Evolutionary conservation across 2,113 vertebrate species (phyloP).

Genomic region (Urocitellus parryii): DNA sequence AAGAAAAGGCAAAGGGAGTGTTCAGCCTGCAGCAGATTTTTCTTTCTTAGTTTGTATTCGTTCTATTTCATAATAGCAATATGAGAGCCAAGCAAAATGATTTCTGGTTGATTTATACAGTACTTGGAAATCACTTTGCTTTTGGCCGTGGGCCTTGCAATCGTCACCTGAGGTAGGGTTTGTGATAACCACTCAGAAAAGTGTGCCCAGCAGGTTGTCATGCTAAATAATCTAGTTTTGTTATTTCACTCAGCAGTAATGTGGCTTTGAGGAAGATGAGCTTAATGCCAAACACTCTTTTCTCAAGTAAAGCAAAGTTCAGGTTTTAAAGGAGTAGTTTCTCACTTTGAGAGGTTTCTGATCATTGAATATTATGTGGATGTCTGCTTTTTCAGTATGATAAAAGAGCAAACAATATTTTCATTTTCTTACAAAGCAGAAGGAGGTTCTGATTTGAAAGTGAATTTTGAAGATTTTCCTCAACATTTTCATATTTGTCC

Average conservation of each 20-base stretch:
- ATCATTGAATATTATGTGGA: not conserved
- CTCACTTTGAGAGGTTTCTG: constrained; percentile 5
- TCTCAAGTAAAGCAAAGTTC: constrained; percentile 43
- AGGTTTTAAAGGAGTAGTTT: not conserved
- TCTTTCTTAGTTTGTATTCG: constrained; percentile 10
- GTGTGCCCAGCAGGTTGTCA: not conserved
- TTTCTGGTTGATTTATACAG: constrained; percentile 46
- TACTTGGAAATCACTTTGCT: constrained; percentile 46
- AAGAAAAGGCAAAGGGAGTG: not conserved
- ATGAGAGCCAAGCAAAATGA: constrained; percentile 64
- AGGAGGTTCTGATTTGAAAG: not conserved
- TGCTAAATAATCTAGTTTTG: constrained; percentile 46
- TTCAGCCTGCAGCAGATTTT: not conserved
- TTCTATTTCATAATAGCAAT: constrained; percentile 39
- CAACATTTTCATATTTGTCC: not conserved
- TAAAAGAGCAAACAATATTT: not conserved
- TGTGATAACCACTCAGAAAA: constrained; percentile 45
- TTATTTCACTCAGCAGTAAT: constrained; percentile 59
- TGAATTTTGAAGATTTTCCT: not conserved
- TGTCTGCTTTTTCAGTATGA: not conserved
- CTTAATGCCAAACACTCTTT: constrained; percentile 36
- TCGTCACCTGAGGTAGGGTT: not conserved
- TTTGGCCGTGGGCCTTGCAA: not conserved
- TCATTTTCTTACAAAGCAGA: not conserved
- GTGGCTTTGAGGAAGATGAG: constrained; percentile 43